Evolutionary conservation across 1,140 invertebrate genomes (phyloP).

Genomic region (Bombus waltoni): DNA sequence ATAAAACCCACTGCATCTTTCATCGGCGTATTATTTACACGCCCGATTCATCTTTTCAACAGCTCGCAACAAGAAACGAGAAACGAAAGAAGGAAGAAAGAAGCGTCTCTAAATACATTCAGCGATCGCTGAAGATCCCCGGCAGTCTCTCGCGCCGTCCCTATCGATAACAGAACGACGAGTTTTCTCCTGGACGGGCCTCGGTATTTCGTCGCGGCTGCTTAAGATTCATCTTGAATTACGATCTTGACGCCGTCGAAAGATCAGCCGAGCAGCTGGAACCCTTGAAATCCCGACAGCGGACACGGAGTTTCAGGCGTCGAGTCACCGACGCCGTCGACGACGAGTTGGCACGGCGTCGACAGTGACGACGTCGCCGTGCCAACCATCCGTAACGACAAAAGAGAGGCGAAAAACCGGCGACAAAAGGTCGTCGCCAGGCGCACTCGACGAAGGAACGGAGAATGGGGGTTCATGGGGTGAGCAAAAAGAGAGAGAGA

Average conservation of each 20-base stretch:
- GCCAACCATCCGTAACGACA: conserved; percentile 44
- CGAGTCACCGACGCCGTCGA: conserved; percentile 22
- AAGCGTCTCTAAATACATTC: conserved; percentile 24
- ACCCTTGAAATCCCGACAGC: conserved; percentile 50
- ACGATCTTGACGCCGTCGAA: conserved; percentile 43
- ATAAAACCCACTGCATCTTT: not conserved
- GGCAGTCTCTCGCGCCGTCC: not conserved
- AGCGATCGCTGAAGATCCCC: conserved; percentile 8
- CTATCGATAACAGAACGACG: conserved; percentile 3
- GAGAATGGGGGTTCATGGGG: not conserved
- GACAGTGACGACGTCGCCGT: conserved; percentile 46
- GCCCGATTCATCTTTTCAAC: not conserved
- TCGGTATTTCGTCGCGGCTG: conserved; percentile 41
- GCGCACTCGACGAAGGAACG: conserved; percentile 56
- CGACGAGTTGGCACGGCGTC: conserved; percentile 14
- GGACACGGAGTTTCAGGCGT: conserved; percentile 36
- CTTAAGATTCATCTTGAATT: conserved; percentile 56
- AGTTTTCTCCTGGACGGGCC: not conserved
- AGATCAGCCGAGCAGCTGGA: conserved; percentile 54
- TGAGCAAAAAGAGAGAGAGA: not conserved
- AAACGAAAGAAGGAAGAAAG: not conserved
- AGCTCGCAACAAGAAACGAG: not conserved
- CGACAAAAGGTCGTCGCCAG: conserved; percentile 64
- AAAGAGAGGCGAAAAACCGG: conserved; percentile 63
- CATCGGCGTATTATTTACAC: not conserved